Conservation (phyloP, 2,888 invertebrate genomes). For the Drosophila nigricruria region DNA sequence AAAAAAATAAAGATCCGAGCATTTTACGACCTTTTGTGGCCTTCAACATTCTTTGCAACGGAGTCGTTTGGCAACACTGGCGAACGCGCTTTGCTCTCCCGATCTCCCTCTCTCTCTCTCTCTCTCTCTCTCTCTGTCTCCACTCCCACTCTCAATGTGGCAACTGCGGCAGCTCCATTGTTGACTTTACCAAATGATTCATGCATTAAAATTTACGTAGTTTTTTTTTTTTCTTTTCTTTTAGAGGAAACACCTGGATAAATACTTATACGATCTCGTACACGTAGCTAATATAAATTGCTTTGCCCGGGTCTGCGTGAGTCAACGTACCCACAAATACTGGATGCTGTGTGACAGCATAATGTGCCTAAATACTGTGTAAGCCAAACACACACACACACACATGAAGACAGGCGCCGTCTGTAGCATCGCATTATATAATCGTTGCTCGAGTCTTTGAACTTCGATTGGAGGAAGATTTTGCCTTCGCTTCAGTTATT, state of each 20-base stretch:
- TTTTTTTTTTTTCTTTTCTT: slow-evolving; percentile 2
- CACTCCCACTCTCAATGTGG: slow-evolving; percentile 30
- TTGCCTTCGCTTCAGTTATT: background rate
- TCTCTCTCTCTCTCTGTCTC: slow-evolving; percentile 1
- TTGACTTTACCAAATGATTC: slow-evolving; percentile 55
- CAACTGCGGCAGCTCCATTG: slow-evolving; percentile 19
- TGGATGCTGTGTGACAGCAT: slow-evolving; percentile 47
- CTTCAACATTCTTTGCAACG: slow-evolving; percentile 68
- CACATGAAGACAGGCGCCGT: slow-evolving; percentile 1
- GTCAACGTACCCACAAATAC: slow-evolving; percentile 44
- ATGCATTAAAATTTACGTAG: slow-evolving; percentile 58
- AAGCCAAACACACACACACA: background rate
- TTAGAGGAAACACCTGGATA: slow-evolving; percentile 74
- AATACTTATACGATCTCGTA: slow-evolving; percentile 49
- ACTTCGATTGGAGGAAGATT: slow-evolving; percentile 6
- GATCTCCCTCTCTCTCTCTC: slow-evolving; percentile 10
- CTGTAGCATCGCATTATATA: slow-evolving; percentile 9
- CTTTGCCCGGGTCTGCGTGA: slow-evolving; percentile 26
- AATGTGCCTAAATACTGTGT: slow-evolving; percentile 22
- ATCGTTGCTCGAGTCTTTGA: slow-evolving; percentile 17
- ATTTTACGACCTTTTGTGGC: slow-evolving; percentile 71
- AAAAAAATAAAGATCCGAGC: slow-evolving; percentile 34
- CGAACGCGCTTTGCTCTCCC: slow-evolving; percentile 25
- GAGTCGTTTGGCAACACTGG: slow-evolving; percentile 54
- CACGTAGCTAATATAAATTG: slow-evolving; percentile 30